These are phyloP conservation scores for Limanda limanda DNA, from an alignment of 2,113 vertebrate species.

Conservation along the genomic window DNA sequence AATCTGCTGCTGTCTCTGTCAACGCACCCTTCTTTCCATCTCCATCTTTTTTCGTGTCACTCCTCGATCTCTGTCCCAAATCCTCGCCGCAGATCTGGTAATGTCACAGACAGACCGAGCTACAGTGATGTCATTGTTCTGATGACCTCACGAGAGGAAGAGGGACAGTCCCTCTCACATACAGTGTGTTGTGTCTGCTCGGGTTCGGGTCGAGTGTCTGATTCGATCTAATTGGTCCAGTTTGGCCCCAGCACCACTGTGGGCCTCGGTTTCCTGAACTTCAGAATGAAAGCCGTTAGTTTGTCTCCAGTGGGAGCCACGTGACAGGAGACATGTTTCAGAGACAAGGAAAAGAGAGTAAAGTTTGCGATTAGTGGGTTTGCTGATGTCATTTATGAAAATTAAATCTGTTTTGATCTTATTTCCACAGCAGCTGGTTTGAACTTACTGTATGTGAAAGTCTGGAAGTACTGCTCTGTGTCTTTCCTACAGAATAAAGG, in stretches of 20 bases:
- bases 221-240: constrained; percentile 27
- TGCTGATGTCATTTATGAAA: constrained; percentile 22
- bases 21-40: constrained; percentile 39
- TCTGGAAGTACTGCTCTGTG: too few species aligned
- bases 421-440: constrained; percentile 31
- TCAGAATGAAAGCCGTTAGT: constrained; percentile 3
- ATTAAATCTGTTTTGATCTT: constrained; percentile 8
- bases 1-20: constrained; percentile 32
- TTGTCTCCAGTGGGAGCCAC: constrained; percentile 28
- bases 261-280: constrained; percentile 25
- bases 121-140: constrained; percentile 68
- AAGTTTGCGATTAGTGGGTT: constrained; percentile 26
- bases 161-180: constrained; percentile 48
- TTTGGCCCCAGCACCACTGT: neutral
- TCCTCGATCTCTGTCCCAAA: neutral
- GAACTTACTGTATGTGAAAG: neutral
- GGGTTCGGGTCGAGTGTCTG: constrained; percentile 44
- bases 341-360: neutral
- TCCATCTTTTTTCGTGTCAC: constrained; percentile 3
- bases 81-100: constrained; percentile 31
- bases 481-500: too few species aligned
- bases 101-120: constrained; percentile 43
- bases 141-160: constrained; percentile 38
- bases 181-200: constrained; percentile 58
- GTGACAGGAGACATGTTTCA: constrained; percentile 27